Conservation (phyloP, 1,140 invertebrate species). For the Zaprionus inermis region DNA sequence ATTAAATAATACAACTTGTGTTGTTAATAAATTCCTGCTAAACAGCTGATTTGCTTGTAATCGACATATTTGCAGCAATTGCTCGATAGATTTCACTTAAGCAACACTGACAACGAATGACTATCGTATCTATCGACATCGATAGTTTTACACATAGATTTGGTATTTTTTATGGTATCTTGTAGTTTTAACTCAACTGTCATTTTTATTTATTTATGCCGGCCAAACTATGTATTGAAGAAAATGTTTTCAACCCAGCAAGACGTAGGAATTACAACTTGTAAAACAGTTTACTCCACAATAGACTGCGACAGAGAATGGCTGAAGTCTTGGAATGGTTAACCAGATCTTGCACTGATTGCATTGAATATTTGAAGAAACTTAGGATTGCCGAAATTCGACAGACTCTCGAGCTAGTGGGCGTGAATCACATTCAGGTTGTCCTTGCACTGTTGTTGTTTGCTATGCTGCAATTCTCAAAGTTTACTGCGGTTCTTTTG, state of each 20-base stretch:
- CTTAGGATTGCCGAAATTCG: constrained; percentile 48
- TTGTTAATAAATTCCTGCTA: not conserved
- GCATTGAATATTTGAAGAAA: constrained; percentile 29
- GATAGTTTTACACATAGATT: not conserved
- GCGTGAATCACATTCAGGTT: constrained; percentile 53
- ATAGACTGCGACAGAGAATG: constrained; percentile 40
- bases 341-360: constrained; percentile 10
- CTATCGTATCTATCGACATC: not conserved
- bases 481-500: constrained; percentile 53
- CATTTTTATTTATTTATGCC: not conserved
- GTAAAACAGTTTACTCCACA: constrained; percentile 27
- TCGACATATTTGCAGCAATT: constrained; percentile 4
- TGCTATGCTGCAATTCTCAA: constrained; percentile 62
- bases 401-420: constrained; percentile 54
- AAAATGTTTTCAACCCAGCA: constrained; percentile 36
- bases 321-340: constrained; percentile 2
- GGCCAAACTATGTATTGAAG: not conserved
- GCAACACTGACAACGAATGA: not conserved
- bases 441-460: constrained; percentile 48
- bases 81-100: not conserved
- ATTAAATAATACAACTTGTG: not conserved
- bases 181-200: constrained; percentile 2
- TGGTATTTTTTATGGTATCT: constrained; percentile 1
- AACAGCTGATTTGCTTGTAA: constrained; percentile 11
- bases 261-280: constrained; percentile 14